These are phyloP conservation scores for Sebastes paucispinis DNA, from an alignment of 2,797 vertebrate genomes.

Conservation along the genomic window DNA sequence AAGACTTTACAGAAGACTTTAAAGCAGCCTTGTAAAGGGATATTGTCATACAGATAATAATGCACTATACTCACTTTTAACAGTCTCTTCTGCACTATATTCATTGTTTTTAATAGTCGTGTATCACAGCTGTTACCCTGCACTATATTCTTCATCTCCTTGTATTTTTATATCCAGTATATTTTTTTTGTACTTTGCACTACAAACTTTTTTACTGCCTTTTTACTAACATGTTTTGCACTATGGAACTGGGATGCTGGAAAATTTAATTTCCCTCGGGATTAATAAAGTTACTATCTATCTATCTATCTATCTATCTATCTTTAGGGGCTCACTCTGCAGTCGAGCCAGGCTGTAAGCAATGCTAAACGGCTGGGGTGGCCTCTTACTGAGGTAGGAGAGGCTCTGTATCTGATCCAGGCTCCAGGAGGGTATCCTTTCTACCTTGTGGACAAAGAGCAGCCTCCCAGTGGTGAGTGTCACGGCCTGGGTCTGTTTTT, in stretches of 20 bases:
- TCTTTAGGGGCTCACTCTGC: constrained; percentile 89
- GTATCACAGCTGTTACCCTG: no score
- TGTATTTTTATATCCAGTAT: no score
- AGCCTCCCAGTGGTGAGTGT: constrained; percentile 82
- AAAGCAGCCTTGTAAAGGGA: background rate
- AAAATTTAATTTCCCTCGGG: no score
- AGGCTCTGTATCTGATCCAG: constrained; percentile 85
- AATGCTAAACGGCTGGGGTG: constrained; percentile 90
- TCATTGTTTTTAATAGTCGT: accelerated
- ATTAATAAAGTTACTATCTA: no score
- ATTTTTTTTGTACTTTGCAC: no score
- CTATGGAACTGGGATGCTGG: no score
- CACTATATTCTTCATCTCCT: no score
- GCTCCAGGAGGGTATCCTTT: constrained; percentile 96
- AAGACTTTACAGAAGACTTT: background rate
- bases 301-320: no score
- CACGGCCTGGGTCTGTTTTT: background rate
- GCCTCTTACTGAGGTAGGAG: constrained; percentile 86
- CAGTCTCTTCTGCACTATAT: no score
- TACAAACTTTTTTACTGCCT: no score
- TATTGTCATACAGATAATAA: background rate
- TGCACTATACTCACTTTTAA: no score
- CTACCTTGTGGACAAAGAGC: constrained; percentile 87
- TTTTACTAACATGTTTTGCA: no score
- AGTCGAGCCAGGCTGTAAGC: constrained; percentile 90